phyloP scores from a whole-genome alignment of 1,140 invertebrate genomes.

The Hyles vespertilio region DNA sequence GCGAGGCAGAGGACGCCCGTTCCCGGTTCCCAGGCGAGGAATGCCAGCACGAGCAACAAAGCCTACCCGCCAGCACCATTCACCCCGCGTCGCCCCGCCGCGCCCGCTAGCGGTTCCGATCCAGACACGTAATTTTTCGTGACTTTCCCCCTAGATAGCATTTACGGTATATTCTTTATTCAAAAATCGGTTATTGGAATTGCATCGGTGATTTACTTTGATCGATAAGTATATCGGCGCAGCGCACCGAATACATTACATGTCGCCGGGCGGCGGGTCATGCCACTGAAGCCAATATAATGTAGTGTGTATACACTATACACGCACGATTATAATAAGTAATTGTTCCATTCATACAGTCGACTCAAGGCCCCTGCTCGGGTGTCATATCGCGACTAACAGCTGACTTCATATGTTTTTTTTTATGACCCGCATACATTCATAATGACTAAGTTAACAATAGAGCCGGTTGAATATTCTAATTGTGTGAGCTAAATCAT shows the following conservation, averaged over 20 bases:
- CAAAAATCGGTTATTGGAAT: conserved; percentile 35
- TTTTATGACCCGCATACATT: conserved; percentile 1
- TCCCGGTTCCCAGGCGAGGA: conserved; percentile 72
- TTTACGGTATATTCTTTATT: conserved; percentile 46
- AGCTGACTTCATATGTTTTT: conserved; percentile 34
- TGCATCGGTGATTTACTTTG: conserved; percentile 5
- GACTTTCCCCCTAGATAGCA: conserved; percentile 53
- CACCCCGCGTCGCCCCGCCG: conserved; percentile 38
- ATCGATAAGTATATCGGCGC: not conserved
- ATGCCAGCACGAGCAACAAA: conserved; percentile 71
- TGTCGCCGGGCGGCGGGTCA: conserved; percentile 4
- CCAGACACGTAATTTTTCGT: conserved; percentile 59
- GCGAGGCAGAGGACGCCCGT: conserved; percentile 29
- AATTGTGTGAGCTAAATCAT: too few relatives aligned
- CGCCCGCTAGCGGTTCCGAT: conserved; percentile 44
- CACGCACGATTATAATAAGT: conserved; percentile 27
- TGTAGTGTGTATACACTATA: not conserved
- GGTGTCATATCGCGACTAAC: conserved; percentile 34
- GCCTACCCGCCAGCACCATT: conserved; percentile 58
- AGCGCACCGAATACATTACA: conserved; percentile 11
- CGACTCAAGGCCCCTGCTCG: conserved; percentile 40
- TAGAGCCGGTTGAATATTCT: too few relatives aligned
- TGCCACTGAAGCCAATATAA: conserved; percentile 14
- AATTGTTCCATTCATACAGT: conserved; percentile 42
- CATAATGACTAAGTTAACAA: too few relatives aligned